Evolutionary conservation across 1,140 invertebrate species (phyloP).

Genomic region (Gonatopus flavifemur): DNA sequence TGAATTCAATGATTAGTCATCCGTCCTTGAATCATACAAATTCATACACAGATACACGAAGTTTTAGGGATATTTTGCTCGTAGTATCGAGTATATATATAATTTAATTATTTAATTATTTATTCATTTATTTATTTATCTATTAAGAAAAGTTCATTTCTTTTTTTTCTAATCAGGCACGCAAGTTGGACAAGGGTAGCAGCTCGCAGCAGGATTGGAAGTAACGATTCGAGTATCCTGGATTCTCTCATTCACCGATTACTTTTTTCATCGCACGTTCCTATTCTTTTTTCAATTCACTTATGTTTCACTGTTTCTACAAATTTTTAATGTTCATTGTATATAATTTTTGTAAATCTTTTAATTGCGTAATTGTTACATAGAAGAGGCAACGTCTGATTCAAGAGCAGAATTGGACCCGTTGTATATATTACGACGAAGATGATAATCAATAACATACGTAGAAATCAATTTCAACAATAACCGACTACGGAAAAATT

Average conservation of each 20-base stretch:
- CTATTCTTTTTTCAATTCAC: too few relatives aligned
- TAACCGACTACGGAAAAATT: too few relatives aligned
- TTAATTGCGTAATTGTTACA: too few relatives aligned
- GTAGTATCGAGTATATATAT: slow-evolving; percentile 31
- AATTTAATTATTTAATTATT: slow-evolving; percentile 6
- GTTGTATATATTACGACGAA: too few relatives aligned
- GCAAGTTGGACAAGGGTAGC: slow-evolving; percentile 53
- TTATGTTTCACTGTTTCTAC: too few relatives aligned
- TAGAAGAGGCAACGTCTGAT: slow-evolving; percentile 11
- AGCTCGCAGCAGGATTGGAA: slow-evolving; percentile 50
- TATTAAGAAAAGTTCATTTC: slow-evolving; percentile 40
- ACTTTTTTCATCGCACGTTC: not conserved
- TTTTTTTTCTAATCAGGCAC: too few relatives aligned
- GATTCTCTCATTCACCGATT: slow-evolving; percentile 17
- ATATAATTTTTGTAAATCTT: too few relatives aligned
- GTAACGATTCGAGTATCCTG: slow-evolving; percentile 33
- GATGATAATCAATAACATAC: too few relatives aligned
- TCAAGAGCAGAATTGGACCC: slow-evolving; percentile 28
- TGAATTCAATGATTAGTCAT: too few relatives aligned
- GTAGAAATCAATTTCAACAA: too few relatives aligned
- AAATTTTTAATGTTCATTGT: too few relatives aligned
- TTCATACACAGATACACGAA: not conserved
- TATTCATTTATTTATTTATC: not conserved
- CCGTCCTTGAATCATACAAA: too few relatives aligned
- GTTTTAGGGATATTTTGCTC: not conserved